These are phyloP conservation scores for Maconellicoccus hirsutus DNA, from an alignment of 1,140 invertebrate species.

Conservation along the genomic window DNA sequence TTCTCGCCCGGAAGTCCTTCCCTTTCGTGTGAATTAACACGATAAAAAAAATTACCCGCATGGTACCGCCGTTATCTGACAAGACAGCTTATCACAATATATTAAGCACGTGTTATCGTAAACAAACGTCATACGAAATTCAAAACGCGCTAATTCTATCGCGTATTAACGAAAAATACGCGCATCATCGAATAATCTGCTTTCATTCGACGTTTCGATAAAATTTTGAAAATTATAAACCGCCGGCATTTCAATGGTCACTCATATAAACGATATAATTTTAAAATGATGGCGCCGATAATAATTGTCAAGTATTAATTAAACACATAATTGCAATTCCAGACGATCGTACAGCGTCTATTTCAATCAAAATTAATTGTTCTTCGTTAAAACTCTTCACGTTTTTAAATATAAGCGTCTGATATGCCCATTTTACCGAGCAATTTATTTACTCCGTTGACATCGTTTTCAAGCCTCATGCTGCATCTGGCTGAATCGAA, in stretches of 20 bases:
- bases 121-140: background rate
- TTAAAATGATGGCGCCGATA: background rate
- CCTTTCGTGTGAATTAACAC: background rate
- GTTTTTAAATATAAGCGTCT: conserved; percentile 1
- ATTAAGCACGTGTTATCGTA: conserved; percentile 2
- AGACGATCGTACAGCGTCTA: background rate
- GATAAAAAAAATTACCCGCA: background rate
- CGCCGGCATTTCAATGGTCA: background rate
- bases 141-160: background rate
- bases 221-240: background rate
- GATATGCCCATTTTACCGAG: background rate
- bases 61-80: background rate
- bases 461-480: too few relatives aligned
- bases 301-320: background rate
- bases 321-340: background rate
- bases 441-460: too few relatives aligned
- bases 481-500: too few relatives aligned
- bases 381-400: background rate
- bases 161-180: background rate
- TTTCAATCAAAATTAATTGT: conserved; percentile 10
- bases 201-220: too few relatives aligned
- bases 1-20: background rate
- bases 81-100: background rate
- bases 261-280: background rate
- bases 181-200: too few relatives aligned